These are phyloP conservation scores for Xylophagus ater DNA, from an alignment of 2,888 invertebrate species.

Conservation along the genomic window DNA sequence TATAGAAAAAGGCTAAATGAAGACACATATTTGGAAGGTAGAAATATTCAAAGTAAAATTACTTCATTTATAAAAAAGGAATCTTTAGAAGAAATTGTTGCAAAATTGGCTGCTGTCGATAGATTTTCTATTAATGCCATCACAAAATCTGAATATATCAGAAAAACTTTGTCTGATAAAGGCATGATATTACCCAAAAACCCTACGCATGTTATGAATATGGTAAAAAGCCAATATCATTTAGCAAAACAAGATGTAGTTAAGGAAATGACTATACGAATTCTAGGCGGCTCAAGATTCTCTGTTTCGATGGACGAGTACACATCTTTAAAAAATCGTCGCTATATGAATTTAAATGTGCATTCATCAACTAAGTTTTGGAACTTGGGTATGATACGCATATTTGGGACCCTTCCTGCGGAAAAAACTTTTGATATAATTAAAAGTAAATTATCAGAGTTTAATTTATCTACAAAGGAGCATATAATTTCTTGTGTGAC, in stretches of 20 bases:
- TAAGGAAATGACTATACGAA: neutral
- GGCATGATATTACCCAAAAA: constrained; percentile 1
- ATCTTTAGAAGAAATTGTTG: neutral
- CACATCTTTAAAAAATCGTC: neutral
- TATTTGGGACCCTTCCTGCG: neutral
- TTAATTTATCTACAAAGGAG: constrained; percentile 1
- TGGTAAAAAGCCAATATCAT: constrained; percentile 1
- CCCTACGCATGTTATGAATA: neutral
- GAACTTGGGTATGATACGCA: constrained; percentile 4
- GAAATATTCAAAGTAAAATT: constrained; percentile 1
- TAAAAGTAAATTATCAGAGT: constrained; percentile 2
- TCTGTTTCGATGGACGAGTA: constrained; percentile 1
- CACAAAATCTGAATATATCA: neutral
- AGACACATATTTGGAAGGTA: neutral
- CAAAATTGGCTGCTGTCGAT: neutral
- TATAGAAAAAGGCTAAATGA: neutral
- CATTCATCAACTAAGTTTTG: constrained; percentile 2
- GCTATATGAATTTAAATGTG: constrained; percentile 4
- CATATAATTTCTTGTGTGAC: too few relatives aligned
- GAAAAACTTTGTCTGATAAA: neutral
- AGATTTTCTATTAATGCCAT: neutral
- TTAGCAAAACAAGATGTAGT: neutral
- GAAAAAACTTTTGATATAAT: neutral
- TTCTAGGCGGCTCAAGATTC: neutral
- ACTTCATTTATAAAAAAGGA: neutral